These are phyloP conservation scores for Eurystomus glaucurus DNA, from an alignment of 2,797 vertebrate species.

Conservation along the genomic window DNA sequence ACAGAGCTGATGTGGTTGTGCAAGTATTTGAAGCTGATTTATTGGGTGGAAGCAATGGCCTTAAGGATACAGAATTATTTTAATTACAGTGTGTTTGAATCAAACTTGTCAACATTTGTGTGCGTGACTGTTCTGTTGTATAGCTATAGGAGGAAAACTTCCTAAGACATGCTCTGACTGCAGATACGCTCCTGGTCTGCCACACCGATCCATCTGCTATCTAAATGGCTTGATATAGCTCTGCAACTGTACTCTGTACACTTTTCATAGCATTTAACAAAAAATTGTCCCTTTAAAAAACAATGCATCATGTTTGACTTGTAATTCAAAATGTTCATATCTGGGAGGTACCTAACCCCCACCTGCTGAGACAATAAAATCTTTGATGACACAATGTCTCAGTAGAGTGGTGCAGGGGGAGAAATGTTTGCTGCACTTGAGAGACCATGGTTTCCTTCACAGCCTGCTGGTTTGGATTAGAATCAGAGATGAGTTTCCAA, in stretches of 20 bases:
- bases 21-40: not conserved
- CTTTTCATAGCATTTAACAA: not conserved
- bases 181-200: not conserved
- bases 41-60: not conserved
- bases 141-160: not conserved
- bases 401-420: not conserved
- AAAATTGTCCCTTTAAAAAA: not conserved
- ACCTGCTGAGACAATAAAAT: constrained; percentile 44
- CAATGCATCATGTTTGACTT: not conserved
- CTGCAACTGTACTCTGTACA: not conserved
- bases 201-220: not conserved
- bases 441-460: constrained; percentile 42
- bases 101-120: not conserved
- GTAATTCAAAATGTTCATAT: not conserved
- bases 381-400: constrained; percentile 24
- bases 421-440: constrained; percentile 25
- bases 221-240: not conserved
- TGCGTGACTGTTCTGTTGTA: not conserved
- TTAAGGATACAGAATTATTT: not conserved
- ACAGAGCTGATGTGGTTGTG: not conserved
- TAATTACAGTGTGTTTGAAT: not conserved
- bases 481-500: constrained; percentile 62
- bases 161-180: not conserved
- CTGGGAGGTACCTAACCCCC: not conserved
- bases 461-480: constrained; percentile 72